phyloP scores from a whole-genome alignment of 2,113 vertebrate species.

The Apus apus region DNA sequence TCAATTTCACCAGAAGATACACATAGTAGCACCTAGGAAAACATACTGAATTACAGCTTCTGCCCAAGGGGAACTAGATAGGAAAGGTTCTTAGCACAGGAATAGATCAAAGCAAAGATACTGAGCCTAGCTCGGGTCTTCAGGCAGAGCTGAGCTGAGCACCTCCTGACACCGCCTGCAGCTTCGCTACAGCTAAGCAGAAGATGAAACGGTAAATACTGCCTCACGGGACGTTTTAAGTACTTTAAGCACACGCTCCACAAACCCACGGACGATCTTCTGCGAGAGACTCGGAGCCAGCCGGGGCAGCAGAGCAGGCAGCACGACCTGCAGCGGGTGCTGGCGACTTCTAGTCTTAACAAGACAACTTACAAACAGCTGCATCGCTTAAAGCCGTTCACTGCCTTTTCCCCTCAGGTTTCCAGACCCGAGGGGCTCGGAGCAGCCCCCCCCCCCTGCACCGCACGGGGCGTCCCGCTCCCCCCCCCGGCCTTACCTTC shows the following conservation, averaged over 20 bases:
- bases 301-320: background rate
- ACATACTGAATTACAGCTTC: background rate
- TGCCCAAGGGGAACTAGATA: background rate
- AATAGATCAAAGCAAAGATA: rapidly evolving
- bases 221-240: background rate
- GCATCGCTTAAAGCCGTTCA: background rate
- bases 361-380: background rate
- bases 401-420: no score
- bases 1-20: background rate
- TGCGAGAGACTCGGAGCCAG: background rate
- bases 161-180: rapidly evolving
- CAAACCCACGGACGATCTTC: background rate
- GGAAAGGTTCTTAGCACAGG: rapidly evolving
- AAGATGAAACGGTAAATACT: rapidly evolving
- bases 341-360: background rate
- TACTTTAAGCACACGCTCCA: background rate
- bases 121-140: rapidly evolving
- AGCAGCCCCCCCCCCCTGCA: no score
- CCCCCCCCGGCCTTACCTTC: constrained; percentile 54
- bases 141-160: background rate
- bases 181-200: background rate
- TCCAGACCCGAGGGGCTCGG: no score
- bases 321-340: background rate
- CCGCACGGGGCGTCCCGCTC: no score
- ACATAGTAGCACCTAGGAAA: background rate